Conservation (phyloP, 2,797 vertebrate genomes). For the Tragelaphus eurycerus region DNA sequence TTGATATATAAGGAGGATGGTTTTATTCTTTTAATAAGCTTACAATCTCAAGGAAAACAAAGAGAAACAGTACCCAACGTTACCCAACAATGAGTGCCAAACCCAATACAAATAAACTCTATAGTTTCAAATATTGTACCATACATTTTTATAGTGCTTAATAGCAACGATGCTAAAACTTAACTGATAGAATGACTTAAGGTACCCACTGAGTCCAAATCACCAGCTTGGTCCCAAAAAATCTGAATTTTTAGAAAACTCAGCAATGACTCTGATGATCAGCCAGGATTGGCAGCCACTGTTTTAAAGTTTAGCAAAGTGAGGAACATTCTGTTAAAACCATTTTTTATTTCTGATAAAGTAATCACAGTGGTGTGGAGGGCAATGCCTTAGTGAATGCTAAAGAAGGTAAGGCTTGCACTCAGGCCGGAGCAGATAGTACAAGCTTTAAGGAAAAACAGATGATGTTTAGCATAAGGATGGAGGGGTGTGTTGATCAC, state of each 20-base stretch:
- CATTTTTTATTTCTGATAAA: neutral
- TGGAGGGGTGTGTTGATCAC: rapidly evolving
- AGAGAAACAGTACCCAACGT: neutral
- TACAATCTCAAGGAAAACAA: neutral
- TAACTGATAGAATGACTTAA: neutral
- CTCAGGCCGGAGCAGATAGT: neutral
- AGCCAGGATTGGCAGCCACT: neutral
- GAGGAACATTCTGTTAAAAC: neutral
- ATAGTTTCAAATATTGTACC: neutral
- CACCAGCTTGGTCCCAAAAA: neutral
- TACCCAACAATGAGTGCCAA: neutral
- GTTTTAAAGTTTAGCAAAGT: neutral
- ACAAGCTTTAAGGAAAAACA: neutral
- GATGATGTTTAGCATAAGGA: rapidly evolving
- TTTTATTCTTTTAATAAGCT: neutral
- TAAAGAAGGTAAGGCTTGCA: neutral
- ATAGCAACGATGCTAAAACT: neutral
- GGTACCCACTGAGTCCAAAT: neutral
- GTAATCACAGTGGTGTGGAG: neutral
- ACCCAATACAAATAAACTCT: neutral
- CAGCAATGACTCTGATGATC: neutral
- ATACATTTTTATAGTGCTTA: neutral
- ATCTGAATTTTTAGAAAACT: neutral
- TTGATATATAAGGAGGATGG: neutral
- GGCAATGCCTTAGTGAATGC: neutral